Base-by-base conservation (phyloP, 2,888 invertebrate genomes). In the Parnassius smintheus region DNA sequence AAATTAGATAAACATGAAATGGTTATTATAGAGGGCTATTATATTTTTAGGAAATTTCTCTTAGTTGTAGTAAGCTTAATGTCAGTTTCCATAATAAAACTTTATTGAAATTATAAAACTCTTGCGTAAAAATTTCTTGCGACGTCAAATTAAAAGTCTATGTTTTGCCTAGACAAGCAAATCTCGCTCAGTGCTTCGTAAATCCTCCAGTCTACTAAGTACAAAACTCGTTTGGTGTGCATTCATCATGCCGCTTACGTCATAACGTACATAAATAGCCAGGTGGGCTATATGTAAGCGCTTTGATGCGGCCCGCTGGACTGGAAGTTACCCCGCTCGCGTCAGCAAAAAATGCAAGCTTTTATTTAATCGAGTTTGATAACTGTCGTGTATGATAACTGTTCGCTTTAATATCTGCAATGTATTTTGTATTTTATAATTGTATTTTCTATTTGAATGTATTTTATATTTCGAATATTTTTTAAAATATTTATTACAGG, bases 271-370 rank as follows among this genome's bases (percentile, higher is more conserved):
- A 59, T 59, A 63, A 63, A 63, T 63, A 63, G 62, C 62, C 66
- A 63, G 65, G 60, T 57, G 62, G 55, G 59, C 59, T 59, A 52
- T 48, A 62, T 49, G 53, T 50, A 50, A 54, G 65, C 68, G 65
- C 74, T 74, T 74, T 73, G 74, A 74, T 74, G 66, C 74, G 71
- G 72, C 63, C 67, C 72, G 67, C 62, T 73, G 73, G 71, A 41
- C 66, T 65, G 74, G 69, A 72, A 71, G 56, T 66, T 60, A 66
- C 65, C 68, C 68, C 65, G 63, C 67, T 68, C 65, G 68, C 65
- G 56, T 63, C 66, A 59, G 67, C 61, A 68, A 69, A 69, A 59
- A 65, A 63, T 50, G 46, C 45, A 41, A 22, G 35, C 59, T 63
- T 62, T 63, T 55, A 63, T 63, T 63, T 55, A 58, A 63, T 51